Evolutionary conservation across 2,797 vertebrate genomes (phyloP), one percentile per base, ranked within the genome.

Genomic region (Sebastes miniatus): DNA sequence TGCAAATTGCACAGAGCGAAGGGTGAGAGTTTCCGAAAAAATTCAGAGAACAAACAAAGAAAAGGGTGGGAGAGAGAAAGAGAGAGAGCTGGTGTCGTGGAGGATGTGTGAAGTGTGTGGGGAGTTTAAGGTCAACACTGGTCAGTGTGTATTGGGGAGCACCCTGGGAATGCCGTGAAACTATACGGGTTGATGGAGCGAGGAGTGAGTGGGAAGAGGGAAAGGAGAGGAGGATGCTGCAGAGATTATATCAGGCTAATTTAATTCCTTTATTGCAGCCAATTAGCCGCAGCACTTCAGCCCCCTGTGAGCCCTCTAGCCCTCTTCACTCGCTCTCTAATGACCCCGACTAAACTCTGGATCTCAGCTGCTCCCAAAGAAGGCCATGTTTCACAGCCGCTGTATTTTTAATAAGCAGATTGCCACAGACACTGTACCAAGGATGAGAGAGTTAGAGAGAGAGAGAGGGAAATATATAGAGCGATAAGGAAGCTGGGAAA

Each of bases 181-280:
- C 72, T 47, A 47, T 69, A 12, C 5, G 68, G 31, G 59, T 47
- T 67, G 80, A 63, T 70, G 52, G 50, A 52, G 64, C 5, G 16
- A 50, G 34, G 24, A 43, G 24, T 43, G 61, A 84, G 85, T 79
- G 85, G 69, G 80, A 86, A 77, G 59, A 72, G 56, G 76, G 34
- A 67, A 62, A 16, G 64, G 52, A 77, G 83, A 78, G 61, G 83
- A 36, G 34, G 71, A 62, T 62, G 27, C 87, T 85, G 87, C 80
- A 84, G 85, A 92, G 92, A 93, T 95, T 93, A 93, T 88, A 95
- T 94, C 92, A 62, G 81, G 81, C 80, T 90, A 89, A 93, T 93
- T 90, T 92, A 86, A 92, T 91, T 92, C 87, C 87, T 92, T 94
- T 90, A 95, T 93, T 88, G 81, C 83, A 34, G 89, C 89, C 89